Evolutionary conservation across 2,113 vertebrate genomes (phyloP).

Genomic region (Heloderma charlesbogerti): DNA sequence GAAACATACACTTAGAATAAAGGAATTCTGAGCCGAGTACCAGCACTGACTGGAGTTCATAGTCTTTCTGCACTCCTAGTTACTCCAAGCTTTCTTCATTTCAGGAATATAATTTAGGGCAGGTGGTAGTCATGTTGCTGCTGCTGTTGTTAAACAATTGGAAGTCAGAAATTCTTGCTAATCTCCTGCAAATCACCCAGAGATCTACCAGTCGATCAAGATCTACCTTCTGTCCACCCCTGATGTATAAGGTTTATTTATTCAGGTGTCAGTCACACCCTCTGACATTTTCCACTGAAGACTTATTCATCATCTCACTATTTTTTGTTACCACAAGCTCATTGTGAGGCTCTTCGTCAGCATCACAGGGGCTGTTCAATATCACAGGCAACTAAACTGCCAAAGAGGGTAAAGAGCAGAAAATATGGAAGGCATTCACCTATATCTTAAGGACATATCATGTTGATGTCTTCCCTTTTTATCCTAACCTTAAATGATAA

Average conservation of each 20-base stretch:
- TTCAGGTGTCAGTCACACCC: neutral
- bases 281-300: constrained; percentile 3
- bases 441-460: neutral
- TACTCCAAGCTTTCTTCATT: too few species aligned
- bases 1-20: too few species aligned
- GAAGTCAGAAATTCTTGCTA: too few species aligned
- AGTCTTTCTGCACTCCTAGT: too few species aligned
- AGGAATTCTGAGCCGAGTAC: too few species aligned
- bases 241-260: neutral
- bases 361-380: neutral
- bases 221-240: too few species aligned
- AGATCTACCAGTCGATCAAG: too few species aligned
- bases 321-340: neutral
- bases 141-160: too few species aligned
- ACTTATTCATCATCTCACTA: neutral
- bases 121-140: too few species aligned
- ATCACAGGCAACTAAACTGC: neutral
- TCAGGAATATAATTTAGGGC: too few species aligned
- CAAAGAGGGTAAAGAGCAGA: neutral
- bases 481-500: neutral
- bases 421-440: neutral
- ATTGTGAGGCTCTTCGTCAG: neutral
- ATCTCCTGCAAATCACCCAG: too few species aligned
- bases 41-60: too few species aligned
- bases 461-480: neutral